A percentile compares a stretch with the other conserved stretches of the same genome.
phyloP scores from a whole-genome alignment of 2,888 invertebrate species.

The Spodoptera littoralis region DNA sequence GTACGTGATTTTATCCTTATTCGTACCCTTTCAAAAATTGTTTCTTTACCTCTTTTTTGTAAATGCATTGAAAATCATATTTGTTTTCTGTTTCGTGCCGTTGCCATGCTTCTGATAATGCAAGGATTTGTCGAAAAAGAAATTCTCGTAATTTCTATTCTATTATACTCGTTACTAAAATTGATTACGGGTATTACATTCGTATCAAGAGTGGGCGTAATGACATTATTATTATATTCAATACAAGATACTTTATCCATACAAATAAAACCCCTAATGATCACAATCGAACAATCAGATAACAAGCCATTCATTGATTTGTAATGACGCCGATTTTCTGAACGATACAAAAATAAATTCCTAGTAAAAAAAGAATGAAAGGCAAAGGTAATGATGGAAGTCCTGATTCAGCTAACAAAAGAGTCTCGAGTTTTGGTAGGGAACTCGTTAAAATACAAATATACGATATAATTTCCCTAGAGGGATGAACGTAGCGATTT shows the following conservation, averaged over 20 bases:
- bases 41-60: too few relatives aligned
- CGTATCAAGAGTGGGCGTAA: not conserved
- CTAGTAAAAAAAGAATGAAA: conserved; percentile 14
- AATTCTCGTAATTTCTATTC: too few relatives aligned
- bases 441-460: conserved; percentile 65
- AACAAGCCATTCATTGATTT: conserved; percentile 24
- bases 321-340: conserved; percentile 9
- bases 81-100: too few relatives aligned
- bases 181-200: not conserved
- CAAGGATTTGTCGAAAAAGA: too few relatives aligned
- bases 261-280: conserved; percentile 13
- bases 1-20: not conserved
- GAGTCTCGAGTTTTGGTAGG: conserved; percentile 39
- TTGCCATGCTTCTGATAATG: too few relatives aligned
- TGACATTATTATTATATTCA: not conserved
- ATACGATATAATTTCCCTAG: conserved; percentile 70
- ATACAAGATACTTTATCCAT: conserved; percentile 11
- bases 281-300: conserved; percentile 20
- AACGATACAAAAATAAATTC: conserved; percentile 8
- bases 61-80: too few relatives aligned
- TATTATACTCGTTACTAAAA: not conserved
- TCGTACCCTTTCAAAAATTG: not conserved
- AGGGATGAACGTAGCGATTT: conserved; percentile 54
- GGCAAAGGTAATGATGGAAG: conserved; percentile 42
- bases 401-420: conserved; percentile 60